These are phyloP conservation scores for Proteles cristata DNA, from an alignment of 2,113 vertebrate species.

Conservation along the genomic window DNA sequence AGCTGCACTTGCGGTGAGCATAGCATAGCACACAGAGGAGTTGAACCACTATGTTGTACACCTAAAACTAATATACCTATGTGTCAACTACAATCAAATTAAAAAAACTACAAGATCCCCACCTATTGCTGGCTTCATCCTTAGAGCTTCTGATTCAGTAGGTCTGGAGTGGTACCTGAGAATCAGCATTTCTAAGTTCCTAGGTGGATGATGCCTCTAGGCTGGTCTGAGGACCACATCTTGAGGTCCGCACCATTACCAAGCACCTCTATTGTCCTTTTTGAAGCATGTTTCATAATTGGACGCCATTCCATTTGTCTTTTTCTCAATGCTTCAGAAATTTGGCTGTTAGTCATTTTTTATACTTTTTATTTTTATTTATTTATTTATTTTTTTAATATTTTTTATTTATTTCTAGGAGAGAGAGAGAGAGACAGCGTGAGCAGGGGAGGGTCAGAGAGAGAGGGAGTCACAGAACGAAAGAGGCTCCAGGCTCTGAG, in stretches of 20 bases:
- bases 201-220: too few relatives aligned
- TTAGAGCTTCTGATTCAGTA: background rate
- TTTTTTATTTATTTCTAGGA: too few relatives aligned
- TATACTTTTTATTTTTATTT: background rate
- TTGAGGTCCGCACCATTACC: background rate
- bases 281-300: background rate
- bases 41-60: background rate
- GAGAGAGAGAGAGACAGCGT: too few relatives aligned
- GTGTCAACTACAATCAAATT: background rate
- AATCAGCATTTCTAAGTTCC: background rate
- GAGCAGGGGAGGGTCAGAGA: too few relatives aligned
- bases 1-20: background rate
- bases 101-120: background rate
- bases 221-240: background rate
- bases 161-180: background rate
- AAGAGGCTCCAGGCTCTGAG: too few relatives aligned
- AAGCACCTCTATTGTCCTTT: rapidly evolving
- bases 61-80: background rate
- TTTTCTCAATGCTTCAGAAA: background rate
- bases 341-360: background rate
- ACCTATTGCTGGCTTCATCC: background rate
- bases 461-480: too few relatives aligned
- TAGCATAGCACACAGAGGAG: background rate
- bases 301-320: background rate
- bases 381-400: too few relatives aligned